A percentile compares a stretch with the other conserved stretches of the same genome.
Conservation (phyloP, 2,888 invertebrate genomes). For the Drosophila kuntzei region DNA sequence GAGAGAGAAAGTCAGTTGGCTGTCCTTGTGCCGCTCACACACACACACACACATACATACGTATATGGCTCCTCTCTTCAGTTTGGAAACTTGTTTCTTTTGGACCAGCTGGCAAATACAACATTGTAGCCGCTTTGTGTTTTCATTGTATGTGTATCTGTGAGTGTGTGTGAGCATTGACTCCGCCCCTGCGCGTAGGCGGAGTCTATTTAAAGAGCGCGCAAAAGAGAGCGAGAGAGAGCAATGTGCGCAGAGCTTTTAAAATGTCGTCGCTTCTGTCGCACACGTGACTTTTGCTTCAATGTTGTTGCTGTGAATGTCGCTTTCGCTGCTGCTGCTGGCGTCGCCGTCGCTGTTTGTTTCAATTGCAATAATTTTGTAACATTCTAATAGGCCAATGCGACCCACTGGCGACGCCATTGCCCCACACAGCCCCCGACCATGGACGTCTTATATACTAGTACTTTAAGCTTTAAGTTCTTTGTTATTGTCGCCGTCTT, state of each 20-base stretch:
- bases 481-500: not conserved
- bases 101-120: slow-evolving; percentile 68
- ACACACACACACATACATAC: slow-evolving; percentile 11
- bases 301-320: slow-evolving; percentile 24
- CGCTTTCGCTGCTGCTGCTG: slow-evolving; percentile 24
- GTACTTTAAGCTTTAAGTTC: not conserved
- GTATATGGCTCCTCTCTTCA: slow-evolving; percentile 54
- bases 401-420: slow-evolving; percentile 51
- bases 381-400: slow-evolving; percentile 82
- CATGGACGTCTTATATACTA: slow-evolving; percentile 25
- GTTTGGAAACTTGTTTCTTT: slow-evolving; percentile 81
- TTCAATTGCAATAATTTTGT: slow-evolving; percentile 82
- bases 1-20: slow-evolving; percentile 13
- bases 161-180: slow-evolving; percentile 17
- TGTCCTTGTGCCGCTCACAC: slow-evolving; percentile 57
- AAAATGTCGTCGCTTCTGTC: slow-evolving; percentile 60
- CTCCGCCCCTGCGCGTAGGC: slow-evolving; percentile 67
- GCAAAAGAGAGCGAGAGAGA: slow-evolving; percentile 25
- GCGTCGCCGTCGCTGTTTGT: slow-evolving; percentile 63
- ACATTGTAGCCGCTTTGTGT: slow-evolving; percentile 79
- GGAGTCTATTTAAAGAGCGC: slow-evolving; percentile 54
- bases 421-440: slow-evolving; percentile 9
- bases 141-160: slow-evolving; percentile 36
- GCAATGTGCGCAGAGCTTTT: slow-evolving; percentile 60
- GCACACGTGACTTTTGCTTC: slow-evolving; percentile 54